Evolutionary conservation across 2,113 vertebrate genomes (phyloP).

Genomic region (Brachyhypopomus gauderio): DNA sequence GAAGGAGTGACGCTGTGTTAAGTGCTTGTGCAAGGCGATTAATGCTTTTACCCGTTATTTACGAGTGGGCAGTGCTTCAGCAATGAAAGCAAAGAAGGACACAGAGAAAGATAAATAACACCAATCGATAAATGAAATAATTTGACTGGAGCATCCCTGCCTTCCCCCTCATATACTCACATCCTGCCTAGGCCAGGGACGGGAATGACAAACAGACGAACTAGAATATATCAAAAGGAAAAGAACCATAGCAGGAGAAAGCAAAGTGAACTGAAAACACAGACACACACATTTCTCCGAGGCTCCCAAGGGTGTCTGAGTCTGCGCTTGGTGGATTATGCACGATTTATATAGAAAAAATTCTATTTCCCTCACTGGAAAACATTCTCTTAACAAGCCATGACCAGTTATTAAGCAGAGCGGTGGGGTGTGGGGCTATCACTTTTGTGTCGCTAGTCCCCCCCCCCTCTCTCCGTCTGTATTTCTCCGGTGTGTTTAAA

Average conservation of each 20-base stretch:
- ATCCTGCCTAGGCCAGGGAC: neutral
- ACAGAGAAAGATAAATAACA: constrained; percentile 18
- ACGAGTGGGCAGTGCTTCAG: constrained; percentile 40
- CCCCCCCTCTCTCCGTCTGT: neutral
- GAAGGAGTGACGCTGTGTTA: constrained; percentile 46
- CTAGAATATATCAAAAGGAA: neutral
- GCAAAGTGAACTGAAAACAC: neutral
- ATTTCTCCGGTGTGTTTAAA: constrained; percentile 44
- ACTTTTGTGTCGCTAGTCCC: constrained; percentile 32
- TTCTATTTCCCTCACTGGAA: neutral
- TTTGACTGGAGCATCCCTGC: constrained; percentile 1
- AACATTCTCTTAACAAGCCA: neutral
- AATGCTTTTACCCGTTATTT: constrained; percentile 63
- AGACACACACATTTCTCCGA: neutral
- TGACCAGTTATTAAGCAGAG: constrained; percentile 26
- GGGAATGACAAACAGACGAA: constrained; percentile 6
- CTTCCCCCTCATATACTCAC: neutral
- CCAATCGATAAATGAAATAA: constrained; percentile 23
- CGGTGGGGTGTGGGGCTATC: neutral
- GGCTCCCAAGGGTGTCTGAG: constrained; percentile 9
- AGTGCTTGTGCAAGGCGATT: constrained; percentile 55
- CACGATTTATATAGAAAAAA: neutral
- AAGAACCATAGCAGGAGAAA: neutral
- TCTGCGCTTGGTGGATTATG: neutral
- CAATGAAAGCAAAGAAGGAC: neutral